These are phyloP conservation scores for Betta splendens DNA, from an alignment of 2,797 vertebrate species.

Conservation along the genomic window DNA sequence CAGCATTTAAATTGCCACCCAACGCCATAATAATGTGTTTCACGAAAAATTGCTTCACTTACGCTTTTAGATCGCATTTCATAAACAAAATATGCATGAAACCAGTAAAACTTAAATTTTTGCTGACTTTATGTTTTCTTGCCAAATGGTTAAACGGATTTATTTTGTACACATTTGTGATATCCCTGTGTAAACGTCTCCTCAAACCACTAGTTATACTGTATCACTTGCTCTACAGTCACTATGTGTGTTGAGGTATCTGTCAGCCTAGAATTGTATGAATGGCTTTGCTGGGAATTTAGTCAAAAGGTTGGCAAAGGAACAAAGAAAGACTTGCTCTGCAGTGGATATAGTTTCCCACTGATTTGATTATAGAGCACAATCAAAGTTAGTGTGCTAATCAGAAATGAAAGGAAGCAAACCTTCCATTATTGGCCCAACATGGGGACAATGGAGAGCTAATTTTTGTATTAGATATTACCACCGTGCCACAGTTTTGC, in stretches of 20 bases:
- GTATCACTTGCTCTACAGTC: not conserved
- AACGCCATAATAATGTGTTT: too few relatives aligned
- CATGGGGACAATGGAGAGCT: slow-evolving; percentile 17
- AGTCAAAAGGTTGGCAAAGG: not conserved
- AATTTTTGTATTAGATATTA: slow-evolving; percentile 15
- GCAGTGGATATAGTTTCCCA: slow-evolving; percentile 6
- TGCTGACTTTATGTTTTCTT: too few relatives aligned
- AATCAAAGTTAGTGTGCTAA: slow-evolving; percentile 24
- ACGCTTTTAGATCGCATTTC: too few relatives aligned
- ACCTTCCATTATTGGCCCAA: slow-evolving; percentile 15
- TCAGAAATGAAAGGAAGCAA: slow-evolving; percentile 8
- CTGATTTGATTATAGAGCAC: slow-evolving; percentile 28
- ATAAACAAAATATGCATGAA: too few relatives aligned
- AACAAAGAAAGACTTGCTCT: slow-evolving; percentile 7
- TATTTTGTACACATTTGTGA: too few relatives aligned
- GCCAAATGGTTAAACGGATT: too few relatives aligned
- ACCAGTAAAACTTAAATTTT: too few relatives aligned
- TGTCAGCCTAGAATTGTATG: not conserved
- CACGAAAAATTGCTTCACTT: too few relatives aligned
- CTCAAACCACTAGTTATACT: too few relatives aligned
- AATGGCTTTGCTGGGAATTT: not conserved
- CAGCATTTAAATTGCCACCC: too few relatives aligned
- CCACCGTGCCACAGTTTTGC: slow-evolving; percentile 11
- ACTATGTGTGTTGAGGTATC: not conserved
- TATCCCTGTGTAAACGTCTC: not conserved